Percentiles rank a stretch among this genome's conserved stretches.
phyloP scores from a whole-genome alignment of 2,113 vertebrate species.

The Zosterops hypoxanthus region DNA sequence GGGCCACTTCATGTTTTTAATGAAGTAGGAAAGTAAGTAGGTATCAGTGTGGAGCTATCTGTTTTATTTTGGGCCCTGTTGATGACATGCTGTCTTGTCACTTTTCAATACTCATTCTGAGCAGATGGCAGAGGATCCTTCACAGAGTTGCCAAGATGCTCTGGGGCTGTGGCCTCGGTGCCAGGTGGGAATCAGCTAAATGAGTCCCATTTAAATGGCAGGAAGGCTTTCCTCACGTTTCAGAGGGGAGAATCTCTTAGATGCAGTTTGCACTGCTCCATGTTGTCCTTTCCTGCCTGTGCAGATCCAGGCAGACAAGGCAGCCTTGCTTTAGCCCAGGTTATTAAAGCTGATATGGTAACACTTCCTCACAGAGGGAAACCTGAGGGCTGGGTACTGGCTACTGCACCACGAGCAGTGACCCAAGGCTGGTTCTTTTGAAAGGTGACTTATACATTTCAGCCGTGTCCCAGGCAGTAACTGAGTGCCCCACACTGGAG shows the following conservation, averaged over 20 bases:
- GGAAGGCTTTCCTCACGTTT: neutral
- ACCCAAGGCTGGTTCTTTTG: neutral
- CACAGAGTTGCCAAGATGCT: neutral
- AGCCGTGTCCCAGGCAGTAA: neutral
- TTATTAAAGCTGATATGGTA: neutral
- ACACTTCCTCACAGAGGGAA: neutral
- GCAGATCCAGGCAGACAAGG: neutral
- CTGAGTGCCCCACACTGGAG: neutral
- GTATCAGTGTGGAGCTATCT: neutral
- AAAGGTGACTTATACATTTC: neutral
- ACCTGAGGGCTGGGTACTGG: neutral
- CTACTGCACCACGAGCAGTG: neutral
- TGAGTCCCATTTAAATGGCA: neutral
- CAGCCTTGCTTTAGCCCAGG: neutral
- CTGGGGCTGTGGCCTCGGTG: neutral
- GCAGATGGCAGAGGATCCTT: neutral
- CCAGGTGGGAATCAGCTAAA: neutral
- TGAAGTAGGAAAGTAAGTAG: neutral
- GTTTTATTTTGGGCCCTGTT: neutral
- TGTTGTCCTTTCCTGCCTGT: neutral
- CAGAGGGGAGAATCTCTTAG: neutral
- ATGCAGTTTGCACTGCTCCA: neutral
- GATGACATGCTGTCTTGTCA: neutral
- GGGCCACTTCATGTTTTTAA: neutral
- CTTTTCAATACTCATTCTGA: neutral